Evolutionary conservation across 2,797 vertebrate species (phyloP), one percentile per base, ranked within the genome.

Genomic region (Masticophis lateralis): DNA sequence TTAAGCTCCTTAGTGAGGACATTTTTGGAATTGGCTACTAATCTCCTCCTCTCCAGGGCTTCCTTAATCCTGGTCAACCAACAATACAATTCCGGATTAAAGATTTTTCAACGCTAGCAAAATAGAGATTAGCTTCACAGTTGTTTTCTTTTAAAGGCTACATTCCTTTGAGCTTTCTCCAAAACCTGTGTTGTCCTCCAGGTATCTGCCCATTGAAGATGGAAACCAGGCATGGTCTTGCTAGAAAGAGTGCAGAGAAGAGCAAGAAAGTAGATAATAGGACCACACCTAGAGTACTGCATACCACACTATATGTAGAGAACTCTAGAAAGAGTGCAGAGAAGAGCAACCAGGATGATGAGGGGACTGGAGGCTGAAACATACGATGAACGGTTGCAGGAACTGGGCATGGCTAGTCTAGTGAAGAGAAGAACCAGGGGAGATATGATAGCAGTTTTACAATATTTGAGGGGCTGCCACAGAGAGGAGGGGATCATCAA

Each of bases 61-160:
- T 63, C 83, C 86, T 87, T 93, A 93, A 87, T 9, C 22, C 89
- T 87, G 89, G 89, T 93, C 92, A 90, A 56, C 79, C 43, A 59
- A 87, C 90, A 47, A 66, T 61, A 43, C 92, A 90, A 28, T 53
- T 57, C 43, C 57, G 59, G 32, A 90, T 93, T 69, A 55, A 47
- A n/a, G 89, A 90, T 87, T 93, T 69, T 57, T 9, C 47, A 83
- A 32, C 32, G 11, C 32, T 55, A 57, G 4, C 27, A 20, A 93
- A 90, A 57, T 28, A 83, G 53, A 93, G 89, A 90, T 93, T 69
- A 90, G 83, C 27, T 83, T 55, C n/a, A 87, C 1, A 6, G 61
- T 63, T 16, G 5, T 69, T 66, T 51, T 3, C 66, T 18, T 93
- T 22, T 37, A 56, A 66, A 63, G 56, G 14, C 51, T 14, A 27